Base-by-base conservation (phyloP, 2,113 vertebrate genomes). In the Benitochromis conjunctus region DNA sequence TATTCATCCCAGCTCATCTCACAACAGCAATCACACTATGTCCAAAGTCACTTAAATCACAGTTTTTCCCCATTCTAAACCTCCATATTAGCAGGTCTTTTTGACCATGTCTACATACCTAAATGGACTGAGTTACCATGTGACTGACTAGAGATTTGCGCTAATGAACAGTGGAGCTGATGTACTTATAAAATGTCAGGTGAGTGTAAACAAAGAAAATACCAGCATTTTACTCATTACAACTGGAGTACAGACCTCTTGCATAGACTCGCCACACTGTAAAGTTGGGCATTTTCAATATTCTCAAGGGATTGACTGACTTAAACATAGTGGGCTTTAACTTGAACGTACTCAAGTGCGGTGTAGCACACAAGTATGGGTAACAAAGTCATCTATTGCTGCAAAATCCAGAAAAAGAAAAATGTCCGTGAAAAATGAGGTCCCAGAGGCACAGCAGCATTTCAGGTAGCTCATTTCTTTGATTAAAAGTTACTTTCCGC, bases 51-150 rank as follows among this genome's bases (percentile, higher is more conserved):
- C 21, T 26, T 71, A 71, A 71, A 46, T 46, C n/a, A 71, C 0
- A 14, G 38, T 46, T 46, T 46, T 71, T 0, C 24, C 41, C 66
- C 66, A 71, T 71, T 71, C 66, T 71, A 26, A 18, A 26, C 13
- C 10, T 46, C 1, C 5, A 24, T 26, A 26, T 71, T 26, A 18
- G 2, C 21, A 71, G 66, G 0, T 71, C 21, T 13, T 0, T 18
- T 46, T 18, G 9, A 48, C 41, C 13, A 46, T 26, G 38, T 71
- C 41, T 18, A 46, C 21, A 46, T 71, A 18, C 8, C 21, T 71
- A 46, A 71, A 71, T 46, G 21, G 0, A 71, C 38, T 71, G n/a
- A 71, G 7, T 14, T 1, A 21, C 11, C 0, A 64, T 64, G 0
- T 21, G 19, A 21, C 34, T 64, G 60, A 64, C 60, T 38, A 2